These are phyloP conservation scores for Sympetrum striolatum DNA, from an alignment of 2,888 invertebrate species.

Conservation along the genomic window DNA sequence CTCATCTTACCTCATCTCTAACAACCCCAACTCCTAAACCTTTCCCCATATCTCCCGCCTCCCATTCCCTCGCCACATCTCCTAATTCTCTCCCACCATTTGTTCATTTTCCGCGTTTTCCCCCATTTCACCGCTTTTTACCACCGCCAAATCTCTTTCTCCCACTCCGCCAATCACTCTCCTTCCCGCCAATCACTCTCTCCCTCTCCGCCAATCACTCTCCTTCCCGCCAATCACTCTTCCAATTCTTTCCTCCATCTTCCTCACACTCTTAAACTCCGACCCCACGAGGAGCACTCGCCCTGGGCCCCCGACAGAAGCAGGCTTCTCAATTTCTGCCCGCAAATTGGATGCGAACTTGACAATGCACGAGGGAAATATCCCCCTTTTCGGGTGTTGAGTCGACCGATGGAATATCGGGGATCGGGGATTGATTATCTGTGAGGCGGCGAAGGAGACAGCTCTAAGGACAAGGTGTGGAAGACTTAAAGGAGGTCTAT, in stretches of 20 bases:
- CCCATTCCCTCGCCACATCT: background rate
- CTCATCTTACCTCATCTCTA: background rate
- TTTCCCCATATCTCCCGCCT: background rate
- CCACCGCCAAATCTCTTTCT: background rate
- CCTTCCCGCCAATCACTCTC: no score
- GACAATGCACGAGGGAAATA: slow-evolving; percentile 41
- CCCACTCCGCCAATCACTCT: background rate
- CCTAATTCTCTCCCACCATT: background rate
- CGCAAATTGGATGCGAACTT: slow-evolving; percentile 39
- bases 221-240: background rate
- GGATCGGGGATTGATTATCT: slow-evolving; percentile 41
- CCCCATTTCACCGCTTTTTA: background rate
- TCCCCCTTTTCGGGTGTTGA: background rate
- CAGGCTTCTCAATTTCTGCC: slow-evolving; percentile 40
- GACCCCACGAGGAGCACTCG: background rate
- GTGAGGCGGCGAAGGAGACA: background rate
- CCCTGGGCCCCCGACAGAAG: slow-evolving; percentile 24
- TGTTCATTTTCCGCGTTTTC: background rate
- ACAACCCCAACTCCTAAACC: background rate
- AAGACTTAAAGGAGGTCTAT: background rate
- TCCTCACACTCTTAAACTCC: background rate
- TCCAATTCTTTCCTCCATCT: background rate
- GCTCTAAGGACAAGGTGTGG: background rate
- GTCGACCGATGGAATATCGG: slow-evolving; percentile 20
- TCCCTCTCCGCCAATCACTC: background rate